These are phyloP conservation scores for Hyperoplus immaculatus DNA, from an alignment of 2,797 vertebrate species.

Conservation along the genomic window DNA sequence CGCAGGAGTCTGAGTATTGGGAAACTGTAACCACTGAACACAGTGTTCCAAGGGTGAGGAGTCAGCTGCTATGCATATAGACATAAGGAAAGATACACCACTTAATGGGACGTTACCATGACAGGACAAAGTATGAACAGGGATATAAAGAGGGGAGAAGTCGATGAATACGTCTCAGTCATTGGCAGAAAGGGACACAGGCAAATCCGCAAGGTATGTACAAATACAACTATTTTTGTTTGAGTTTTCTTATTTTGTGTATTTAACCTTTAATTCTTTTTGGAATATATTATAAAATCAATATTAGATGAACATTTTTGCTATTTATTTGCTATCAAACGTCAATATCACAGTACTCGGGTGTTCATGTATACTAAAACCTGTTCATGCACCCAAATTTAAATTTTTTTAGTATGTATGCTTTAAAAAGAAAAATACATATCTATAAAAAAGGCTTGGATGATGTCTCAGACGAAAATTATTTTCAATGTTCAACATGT, in stretches of 20 bases:
- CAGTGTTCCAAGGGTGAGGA: constrained; percentile 40
- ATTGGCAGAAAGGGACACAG: constrained; percentile 22
- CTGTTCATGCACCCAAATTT: background rate
- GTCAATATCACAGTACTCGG: background rate
- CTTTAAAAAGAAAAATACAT: background rate
- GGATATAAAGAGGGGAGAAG: constrained; percentile 63
- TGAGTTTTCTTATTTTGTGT: background rate
- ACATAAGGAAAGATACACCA: constrained; percentile 40
- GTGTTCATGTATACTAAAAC: background rate
- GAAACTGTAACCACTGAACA: constrained; percentile 58
- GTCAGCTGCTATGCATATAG: constrained; percentile 49
- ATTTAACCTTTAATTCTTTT: background rate
- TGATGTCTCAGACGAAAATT: too few relatives aligned
- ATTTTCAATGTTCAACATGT: background rate
- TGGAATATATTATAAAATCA: background rate
- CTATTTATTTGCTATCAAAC: constrained; percentile 1
- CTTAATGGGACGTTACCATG: constrained; percentile 56
- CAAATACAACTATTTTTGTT: background rate
- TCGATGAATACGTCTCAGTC: constrained; percentile 23
- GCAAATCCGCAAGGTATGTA: constrained; percentile 68
- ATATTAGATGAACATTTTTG: background rate
- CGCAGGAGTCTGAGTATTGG: constrained; percentile 27
- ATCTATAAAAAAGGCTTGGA: background rate
- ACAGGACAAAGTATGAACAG: constrained; percentile 41
- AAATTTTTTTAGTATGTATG: too few relatives aligned